phyloP scores from a whole-genome alignment of 2,888 invertebrate species.

The Noctua janthe region DNA sequence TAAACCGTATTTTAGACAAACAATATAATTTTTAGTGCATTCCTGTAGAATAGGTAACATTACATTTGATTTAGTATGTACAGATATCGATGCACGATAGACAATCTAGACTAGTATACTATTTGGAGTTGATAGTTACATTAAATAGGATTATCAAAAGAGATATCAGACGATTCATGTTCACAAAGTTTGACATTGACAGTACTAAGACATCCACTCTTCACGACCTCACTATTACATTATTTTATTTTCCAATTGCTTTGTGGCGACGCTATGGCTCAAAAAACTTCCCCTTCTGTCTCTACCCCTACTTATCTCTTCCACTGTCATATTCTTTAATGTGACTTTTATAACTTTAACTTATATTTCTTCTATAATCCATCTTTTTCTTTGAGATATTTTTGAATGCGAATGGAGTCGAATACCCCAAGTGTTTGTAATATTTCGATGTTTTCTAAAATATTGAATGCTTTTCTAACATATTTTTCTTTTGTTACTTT shows the following conservation, averaged over 20 bases:
- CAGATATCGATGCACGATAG: slow-evolving; percentile 79
- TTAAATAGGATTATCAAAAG: slow-evolving; percentile 55
- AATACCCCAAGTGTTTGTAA: slow-evolving; percentile 41
- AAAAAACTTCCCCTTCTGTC: slow-evolving; percentile 75
- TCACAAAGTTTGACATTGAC: slow-evolving; percentile 74
- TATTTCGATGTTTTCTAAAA: slow-evolving; percentile 35
- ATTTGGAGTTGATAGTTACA: slow-evolving; percentile 62
- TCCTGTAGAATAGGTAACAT: slow-evolving; percentile 76
- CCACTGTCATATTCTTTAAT: slow-evolving; percentile 72
- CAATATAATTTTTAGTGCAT: slow-evolving; percentile 78
- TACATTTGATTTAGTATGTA: slow-evolving; percentile 70
- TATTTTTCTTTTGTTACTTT: slow-evolving; percentile 28
- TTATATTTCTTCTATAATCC: slow-evolving; percentile 58
- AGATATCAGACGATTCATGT: slow-evolving; percentile 71
- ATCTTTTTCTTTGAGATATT: slow-evolving; percentile 70
- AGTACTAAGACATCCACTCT: slow-evolving; percentile 76
- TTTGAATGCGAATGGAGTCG: slow-evolving; percentile 70
- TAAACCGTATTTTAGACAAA: slow-evolving; percentile 65
- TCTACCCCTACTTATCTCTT: slow-evolving; percentile 69
- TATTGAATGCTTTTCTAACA: slow-evolving; percentile 47
- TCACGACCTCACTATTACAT: slow-evolving; percentile 83
- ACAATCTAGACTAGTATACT: slow-evolving; percentile 72
- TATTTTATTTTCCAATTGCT: slow-evolving; percentile 87
- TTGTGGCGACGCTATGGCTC: slow-evolving; percentile 89
- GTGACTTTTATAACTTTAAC: slow-evolving; percentile 63